Percentiles rank a stretch among this genome's conserved stretches.
Conservation (phyloP, 2,888 invertebrate species). For the Molorchus minor region DNA sequence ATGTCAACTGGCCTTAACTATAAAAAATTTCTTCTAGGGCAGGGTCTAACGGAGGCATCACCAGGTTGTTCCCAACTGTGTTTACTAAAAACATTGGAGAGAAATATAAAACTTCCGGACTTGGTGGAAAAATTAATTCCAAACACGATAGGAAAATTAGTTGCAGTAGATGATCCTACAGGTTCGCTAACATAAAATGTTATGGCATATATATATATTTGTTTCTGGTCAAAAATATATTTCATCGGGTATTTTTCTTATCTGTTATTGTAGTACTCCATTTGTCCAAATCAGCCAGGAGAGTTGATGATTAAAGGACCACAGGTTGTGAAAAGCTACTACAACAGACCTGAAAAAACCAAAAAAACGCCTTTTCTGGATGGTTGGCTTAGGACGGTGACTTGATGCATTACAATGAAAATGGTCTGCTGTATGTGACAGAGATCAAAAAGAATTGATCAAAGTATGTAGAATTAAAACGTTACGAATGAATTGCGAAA, state of each 20-base stretch:
- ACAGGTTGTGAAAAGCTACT: slow-evolving; percentile 84
- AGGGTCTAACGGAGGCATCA: slow-evolving; percentile 79
- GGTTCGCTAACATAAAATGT: too few relatives aligned
- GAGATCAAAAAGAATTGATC: slow-evolving; percentile 83
- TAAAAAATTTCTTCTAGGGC: slow-evolving; percentile 65
- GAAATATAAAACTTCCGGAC: slow-evolving; percentile 42
- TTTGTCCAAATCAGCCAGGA: slow-evolving; percentile 66
- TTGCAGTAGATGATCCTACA: slow-evolving; percentile 61
- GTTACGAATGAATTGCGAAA: background rate
- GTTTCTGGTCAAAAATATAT: too few relatives aligned
- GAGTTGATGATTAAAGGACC: slow-evolving; percentile 81
- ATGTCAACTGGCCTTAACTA: too few relatives aligned
- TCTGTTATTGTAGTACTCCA: slow-evolving; percentile 30
- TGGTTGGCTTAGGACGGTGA: slow-evolving; percentile 83
- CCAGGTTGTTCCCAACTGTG: slow-evolving; percentile 66
- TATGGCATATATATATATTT: too few relatives aligned
- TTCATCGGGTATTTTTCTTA: slow-evolving; percentile 4
- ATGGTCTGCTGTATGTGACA: slow-evolving; percentile 73
- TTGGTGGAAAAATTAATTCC: slow-evolving; percentile 69
- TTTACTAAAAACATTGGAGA: slow-evolving; percentile 41
- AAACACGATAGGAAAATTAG: slow-evolving; percentile 72
- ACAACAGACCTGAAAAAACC: slow-evolving; percentile 78
- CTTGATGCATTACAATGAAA: slow-evolving; percentile 66
- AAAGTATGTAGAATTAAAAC: slow-evolving; percentile 64
- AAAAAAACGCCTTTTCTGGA: slow-evolving; percentile 72